These are phyloP conservation scores for Agrotis puta DNA, from an alignment of 2,888 invertebrate genomes.

Conservation along the genomic window DNA sequence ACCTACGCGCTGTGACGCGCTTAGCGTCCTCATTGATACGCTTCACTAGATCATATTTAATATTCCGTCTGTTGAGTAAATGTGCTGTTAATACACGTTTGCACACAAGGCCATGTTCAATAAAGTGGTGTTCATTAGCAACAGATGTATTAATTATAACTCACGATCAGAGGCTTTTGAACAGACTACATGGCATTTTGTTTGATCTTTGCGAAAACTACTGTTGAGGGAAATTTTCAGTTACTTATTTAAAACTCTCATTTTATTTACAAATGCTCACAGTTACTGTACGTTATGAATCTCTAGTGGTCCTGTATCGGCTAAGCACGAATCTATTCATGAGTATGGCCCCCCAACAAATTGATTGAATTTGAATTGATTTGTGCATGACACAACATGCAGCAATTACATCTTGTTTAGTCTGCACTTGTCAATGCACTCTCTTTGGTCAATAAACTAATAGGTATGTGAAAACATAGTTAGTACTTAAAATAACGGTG, in stretches of 20 bases:
- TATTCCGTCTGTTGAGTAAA: constrained; percentile 49
- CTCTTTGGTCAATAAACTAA: constrained; percentile 1
- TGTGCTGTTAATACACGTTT: constrained; percentile 38
- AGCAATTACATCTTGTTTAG: constrained; percentile 48
- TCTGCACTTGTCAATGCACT: constrained; percentile 27
- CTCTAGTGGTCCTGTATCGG: constrained; percentile 1
- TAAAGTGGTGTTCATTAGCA: constrained; percentile 8
- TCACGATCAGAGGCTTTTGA: neutral
- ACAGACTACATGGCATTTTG: neutral
- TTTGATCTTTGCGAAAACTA: neutral
- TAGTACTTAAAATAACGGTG: neutral
- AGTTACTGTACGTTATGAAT: neutral
- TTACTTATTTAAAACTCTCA: neutral
- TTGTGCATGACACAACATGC: constrained; percentile 39
- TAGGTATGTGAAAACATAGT: neutral
- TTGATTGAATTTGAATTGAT: constrained; percentile 55
- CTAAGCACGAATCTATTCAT: constrained; percentile 29
- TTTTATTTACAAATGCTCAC: constrained; percentile 6
- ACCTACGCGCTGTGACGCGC: constrained; percentile 68
- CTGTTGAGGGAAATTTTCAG: neutral
- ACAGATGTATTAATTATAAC: constrained; percentile 11
- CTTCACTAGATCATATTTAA: constrained; percentile 56
- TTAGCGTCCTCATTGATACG: constrained; percentile 63
- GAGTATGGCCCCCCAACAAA: constrained; percentile 28
- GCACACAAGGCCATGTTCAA: constrained; percentile 27